These are phyloP conservation scores for Acanthoscelides obtectus DNA, from an alignment of 2,888 invertebrate species.

Conservation along the genomic window DNA sequence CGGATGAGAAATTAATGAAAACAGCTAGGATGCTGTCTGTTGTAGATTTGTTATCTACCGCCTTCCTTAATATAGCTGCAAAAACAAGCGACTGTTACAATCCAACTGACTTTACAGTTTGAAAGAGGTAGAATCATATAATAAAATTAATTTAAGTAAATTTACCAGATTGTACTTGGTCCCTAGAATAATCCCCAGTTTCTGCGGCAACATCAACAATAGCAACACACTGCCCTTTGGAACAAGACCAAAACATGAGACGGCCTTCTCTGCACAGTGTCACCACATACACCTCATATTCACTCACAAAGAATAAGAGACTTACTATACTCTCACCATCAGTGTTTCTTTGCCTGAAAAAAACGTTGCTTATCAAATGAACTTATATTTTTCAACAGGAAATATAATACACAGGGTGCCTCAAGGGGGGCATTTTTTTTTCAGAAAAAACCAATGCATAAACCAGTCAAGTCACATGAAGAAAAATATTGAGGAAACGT, in stretches of 20 bases:
- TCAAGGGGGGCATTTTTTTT: too few relatives aligned
- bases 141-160: too few relatives aligned
- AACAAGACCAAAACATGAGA: constrained; percentile 75
- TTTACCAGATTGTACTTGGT: constrained; percentile 51
- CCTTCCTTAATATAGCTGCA: constrained; percentile 66
- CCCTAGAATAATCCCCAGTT: constrained; percentile 46
- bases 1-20: constrained; percentile 65
- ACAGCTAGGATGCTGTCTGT: constrained; percentile 61
- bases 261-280: constrained; percentile 79
- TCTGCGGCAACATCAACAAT: constrained; percentile 59
- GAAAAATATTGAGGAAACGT: too few relatives aligned
- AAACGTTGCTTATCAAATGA: too few relatives aligned
- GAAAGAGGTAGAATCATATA: too few relatives aligned
- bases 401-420: too few relatives aligned
- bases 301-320: constrained; percentile 63
- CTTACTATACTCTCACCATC: constrained; percentile 67
- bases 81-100: too few relatives aligned
- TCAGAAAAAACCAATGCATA: too few relatives aligned
- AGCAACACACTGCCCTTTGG: constrained; percentile 62
- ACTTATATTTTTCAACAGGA: too few relatives aligned
- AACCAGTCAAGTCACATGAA: too few relatives aligned
- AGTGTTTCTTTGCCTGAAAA: constrained; percentile 56
- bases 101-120: too few relatives aligned
- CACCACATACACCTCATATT: constrained; percentile 62
- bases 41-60: constrained; percentile 53